Conservation (phyloP, 2,113 vertebrate genomes). For the Thunnus thynnus region DNA sequence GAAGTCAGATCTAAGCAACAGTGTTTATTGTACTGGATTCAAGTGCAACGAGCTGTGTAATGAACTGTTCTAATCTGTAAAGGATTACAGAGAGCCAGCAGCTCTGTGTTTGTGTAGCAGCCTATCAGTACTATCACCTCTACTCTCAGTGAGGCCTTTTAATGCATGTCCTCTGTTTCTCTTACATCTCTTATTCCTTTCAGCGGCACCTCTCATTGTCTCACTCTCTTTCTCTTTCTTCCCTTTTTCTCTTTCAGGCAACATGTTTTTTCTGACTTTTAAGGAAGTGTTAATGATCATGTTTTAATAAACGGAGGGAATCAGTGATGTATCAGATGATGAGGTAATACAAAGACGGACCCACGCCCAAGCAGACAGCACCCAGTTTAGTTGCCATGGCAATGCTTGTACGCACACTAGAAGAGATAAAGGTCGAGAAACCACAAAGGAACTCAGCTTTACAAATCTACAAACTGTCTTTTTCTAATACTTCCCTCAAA, state of each 20-base stretch:
- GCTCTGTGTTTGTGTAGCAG: constrained; percentile 58
- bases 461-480: constrained; percentile 33
- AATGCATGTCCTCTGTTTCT: constrained; percentile 12
- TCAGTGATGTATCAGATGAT: constrained; percentile 13
- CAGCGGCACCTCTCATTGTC: neutral
- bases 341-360: constrained; percentile 20
- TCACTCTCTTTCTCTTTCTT: neutral
- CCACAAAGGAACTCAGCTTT: constrained; percentile 50
- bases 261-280: neutral
- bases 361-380: constrained; percentile 41
- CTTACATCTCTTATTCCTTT: neutral
- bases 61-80: constrained; percentile 63
- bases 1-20: constrained; percentile 36
- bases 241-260: neutral
- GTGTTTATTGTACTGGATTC: constrained; percentile 48
- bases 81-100: constrained; percentile 61
- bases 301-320: neutral
- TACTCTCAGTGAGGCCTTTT: constrained; percentile 28
- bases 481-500: neutral
- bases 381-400: constrained; percentile 71
- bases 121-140: constrained; percentile 56
- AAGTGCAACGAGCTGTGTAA: constrained; percentile 62
- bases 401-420: constrained; percentile 36
- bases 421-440: constrained; percentile 77
- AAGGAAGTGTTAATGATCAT: neutral